These are phyloP conservation scores for Genyomyrus donnyi DNA, from an alignment of 2,113 vertebrate species.

Conservation along the genomic window DNA sequence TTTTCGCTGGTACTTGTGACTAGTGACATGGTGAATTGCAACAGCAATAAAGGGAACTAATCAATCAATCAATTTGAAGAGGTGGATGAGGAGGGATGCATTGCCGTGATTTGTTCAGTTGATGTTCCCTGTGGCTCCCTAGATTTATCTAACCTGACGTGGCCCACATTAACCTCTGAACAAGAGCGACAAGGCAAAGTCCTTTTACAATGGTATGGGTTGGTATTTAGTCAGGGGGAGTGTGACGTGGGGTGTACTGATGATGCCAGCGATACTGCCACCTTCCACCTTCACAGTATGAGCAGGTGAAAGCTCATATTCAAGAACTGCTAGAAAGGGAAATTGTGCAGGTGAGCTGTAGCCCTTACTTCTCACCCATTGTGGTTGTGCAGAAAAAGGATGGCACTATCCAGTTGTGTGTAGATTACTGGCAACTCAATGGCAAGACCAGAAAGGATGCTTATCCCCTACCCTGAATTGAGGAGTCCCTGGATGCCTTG, in stretches of 20 bases:
- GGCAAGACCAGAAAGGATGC: no score
- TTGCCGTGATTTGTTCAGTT: background rate
- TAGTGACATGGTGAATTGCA: no score
- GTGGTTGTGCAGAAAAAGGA: slow-evolving; percentile 14
- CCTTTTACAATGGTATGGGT: background rate
- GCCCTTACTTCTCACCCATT: background rate
- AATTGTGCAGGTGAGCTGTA: background rate
- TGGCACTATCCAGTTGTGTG: background rate
- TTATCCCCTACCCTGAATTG: no score
- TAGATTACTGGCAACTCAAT: no score
- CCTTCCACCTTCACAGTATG: background rate
- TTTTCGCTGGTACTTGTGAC: no score
- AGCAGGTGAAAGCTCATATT: slow-evolving; percentile 11
- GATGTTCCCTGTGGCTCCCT: no score
- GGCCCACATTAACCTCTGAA: no score
- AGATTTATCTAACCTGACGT: no score
- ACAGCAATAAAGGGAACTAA: no score
- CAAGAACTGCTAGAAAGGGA: background rate
- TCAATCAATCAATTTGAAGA: background rate
- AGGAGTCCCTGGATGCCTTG: no score
- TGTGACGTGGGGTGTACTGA: background rate
- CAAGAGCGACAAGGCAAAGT: no score
- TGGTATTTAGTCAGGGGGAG: background rate
- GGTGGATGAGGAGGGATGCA: background rate
- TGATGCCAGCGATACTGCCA: background rate